A percentile compares a stretch with the other conserved stretches of the same genome.
These are phyloP conservation scores for Bugula neritina DNA, from an alignment of 2,888 invertebrate species.

Conservation along the genomic window DNA sequence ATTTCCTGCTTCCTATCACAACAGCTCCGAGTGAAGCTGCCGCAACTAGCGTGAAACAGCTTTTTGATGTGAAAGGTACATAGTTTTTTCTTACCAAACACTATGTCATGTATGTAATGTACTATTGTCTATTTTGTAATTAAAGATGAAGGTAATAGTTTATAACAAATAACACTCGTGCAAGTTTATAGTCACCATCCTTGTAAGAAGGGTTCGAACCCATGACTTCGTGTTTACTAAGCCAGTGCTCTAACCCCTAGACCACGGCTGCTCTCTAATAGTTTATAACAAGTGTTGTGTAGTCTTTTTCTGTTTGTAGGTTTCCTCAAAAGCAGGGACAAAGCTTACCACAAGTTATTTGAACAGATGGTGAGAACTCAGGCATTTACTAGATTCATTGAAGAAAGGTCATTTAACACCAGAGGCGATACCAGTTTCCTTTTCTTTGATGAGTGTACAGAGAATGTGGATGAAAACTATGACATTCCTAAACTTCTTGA, in stretches of 20 bases:
- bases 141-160: no score
- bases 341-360: slow-evolving; percentile 67
- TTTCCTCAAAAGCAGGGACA: slow-evolving; percentile 51
- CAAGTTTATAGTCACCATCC: no score
- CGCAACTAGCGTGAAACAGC: slow-evolving; percentile 86
- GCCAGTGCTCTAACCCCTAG: no score
- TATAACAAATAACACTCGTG: no score
- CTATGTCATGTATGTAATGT: no score
- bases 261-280: no score
- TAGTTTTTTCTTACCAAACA: no score
- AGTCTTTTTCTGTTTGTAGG: slow-evolving; percentile 39
- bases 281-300: no score
- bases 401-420: slow-evolving; percentile 96
- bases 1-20: slow-evolving; percentile 82
- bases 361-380: slow-evolving; percentile 83
- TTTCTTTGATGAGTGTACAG: slow-evolving; percentile 95
- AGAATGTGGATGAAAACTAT: slow-evolving; percentile 55
- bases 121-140: no score
- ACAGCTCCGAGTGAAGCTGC: slow-evolving; percentile 74
- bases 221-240: no score
- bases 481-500: slow-evolving; percentile 67
- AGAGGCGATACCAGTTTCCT: slow-evolving; percentile 91
- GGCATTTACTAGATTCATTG: slow-evolving; percentile 96
- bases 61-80: slow-evolving; percentile 77
- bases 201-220: no score